Evolutionary conservation across 2,797 vertebrate genomes (phyloP), one percentile per base, ranked within the genome.

Genomic region (Sebastiscus tertius): DNA sequence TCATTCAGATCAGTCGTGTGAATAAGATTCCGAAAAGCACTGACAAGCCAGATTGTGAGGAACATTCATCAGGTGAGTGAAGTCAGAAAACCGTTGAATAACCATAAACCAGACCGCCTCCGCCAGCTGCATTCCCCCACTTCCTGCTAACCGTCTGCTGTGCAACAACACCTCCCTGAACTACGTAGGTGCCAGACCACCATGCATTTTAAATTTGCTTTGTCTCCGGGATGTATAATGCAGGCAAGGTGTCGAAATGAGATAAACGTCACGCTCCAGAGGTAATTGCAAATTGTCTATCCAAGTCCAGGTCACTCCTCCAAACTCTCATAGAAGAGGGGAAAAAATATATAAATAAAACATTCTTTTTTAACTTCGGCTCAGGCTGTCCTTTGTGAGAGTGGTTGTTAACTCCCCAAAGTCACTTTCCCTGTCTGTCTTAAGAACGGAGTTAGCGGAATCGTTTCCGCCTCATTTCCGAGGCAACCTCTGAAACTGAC

Each of bases 401-500:
- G 78, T 66, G 63, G 79, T 69, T 77, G 89, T 89, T 84, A 91
- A 90, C 88, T 90, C 89, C 85, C 85, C 85, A 93, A 92, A 93
- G 92, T 94, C 88, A 93, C 93, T 93, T 93, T 89, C 74, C 62
- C 89, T 83, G 88, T 91, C 91, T 63, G 78, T 88, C 86, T 86
- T 84, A 79, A 77, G 83, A 88, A 77, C 29, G 2, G 80, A 87
- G 86, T 92, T 89, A 87, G 92, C 70, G 1, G 61, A 83, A 89
- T 89, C 49, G 59, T 91, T 92, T 94, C 87, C 56, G 49, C 90
- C 88, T 93, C 93, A 91, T 95, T 94, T 93, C 86, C 87, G 34
- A 87, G 82, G 87, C 89, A 92, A 91, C 90, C 90, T 92, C 83
- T 91, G 90, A 91, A 93, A 92, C 88, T 0, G 82, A 93, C 89